A percentile compares a stretch with the other conserved stretches of the same genome.
phyloP scores from a whole-genome alignment of 2,797 vertebrate genomes.

The Gymnodraco acuticeps region DNA sequence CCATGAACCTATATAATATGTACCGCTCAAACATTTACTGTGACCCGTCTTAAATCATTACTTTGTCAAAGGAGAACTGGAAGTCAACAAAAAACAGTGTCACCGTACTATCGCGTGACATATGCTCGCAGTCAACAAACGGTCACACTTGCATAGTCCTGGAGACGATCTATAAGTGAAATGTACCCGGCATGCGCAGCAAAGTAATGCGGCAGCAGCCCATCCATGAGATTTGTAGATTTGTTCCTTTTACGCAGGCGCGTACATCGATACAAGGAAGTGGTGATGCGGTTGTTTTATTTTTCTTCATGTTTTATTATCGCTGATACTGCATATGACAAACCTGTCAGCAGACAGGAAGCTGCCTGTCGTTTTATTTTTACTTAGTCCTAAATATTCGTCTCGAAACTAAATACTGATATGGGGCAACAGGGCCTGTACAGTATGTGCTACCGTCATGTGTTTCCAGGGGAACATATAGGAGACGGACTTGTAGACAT shows the following conservation, averaged over 20 bases:
- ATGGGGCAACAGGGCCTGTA: not conserved
- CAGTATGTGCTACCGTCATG: not conserved
- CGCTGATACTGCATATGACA: not conserved
- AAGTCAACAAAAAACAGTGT: conserved; percentile 73
- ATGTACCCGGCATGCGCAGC: rapidly evolving
- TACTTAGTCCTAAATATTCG: not conserved
- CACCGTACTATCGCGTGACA: conserved; percentile 84
- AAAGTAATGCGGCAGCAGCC: rapidly evolving
- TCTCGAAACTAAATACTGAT: not conserved
- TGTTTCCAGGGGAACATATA: conserved; percentile 79
- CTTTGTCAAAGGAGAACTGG: conserved; percentile 65
- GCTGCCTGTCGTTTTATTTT: rapidly evolving
- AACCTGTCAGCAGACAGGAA: not conserved
- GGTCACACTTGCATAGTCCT: conserved; percentile 23
- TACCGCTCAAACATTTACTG: conserved; percentile 19
- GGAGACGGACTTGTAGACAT: conserved; percentile 76
- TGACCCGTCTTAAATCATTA: conserved; percentile 14
- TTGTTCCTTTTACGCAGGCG: conserved; percentile 7
- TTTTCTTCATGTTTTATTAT: not conserved
- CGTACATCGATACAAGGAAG: conserved; percentile 49
- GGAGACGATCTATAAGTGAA: conserved; percentile 55
- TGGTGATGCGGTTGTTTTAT: not conserved
- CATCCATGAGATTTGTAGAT: conserved; percentile 49
- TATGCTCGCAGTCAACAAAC: conserved; percentile 43
- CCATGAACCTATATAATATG: conserved; percentile 45